Base-by-base conservation (phyloP, 2,113 vertebrate genomes). In the Heterotis niloticus region DNA sequence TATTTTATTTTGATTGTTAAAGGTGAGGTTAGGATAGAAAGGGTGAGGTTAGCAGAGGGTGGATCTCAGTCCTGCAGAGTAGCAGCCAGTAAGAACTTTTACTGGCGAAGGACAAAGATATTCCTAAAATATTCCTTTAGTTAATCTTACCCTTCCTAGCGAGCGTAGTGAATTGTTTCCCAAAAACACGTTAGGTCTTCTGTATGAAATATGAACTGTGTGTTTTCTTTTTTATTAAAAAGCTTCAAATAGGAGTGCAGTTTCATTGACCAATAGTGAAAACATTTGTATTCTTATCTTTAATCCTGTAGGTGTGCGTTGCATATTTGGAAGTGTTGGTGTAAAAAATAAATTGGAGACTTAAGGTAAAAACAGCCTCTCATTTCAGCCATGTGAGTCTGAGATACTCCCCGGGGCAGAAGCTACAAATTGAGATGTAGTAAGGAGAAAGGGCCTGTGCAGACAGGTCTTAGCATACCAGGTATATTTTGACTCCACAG, bases 391-490 rank as follows among this genome's bases (percentile, higher is more conserved):
- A 3, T n/a, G 57, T 28, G 5, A 60, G 66, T 16, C 23, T n/a
- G 67, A 68, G 77, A 56, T 71, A 60, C 56, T 23, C 66, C 77
- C 77, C 24, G 56, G 5, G 67, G 56, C 54, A 34, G 52, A 28
- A 57, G 65, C 24, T n/a, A 23, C 34, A 9, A 57, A 16, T 12
- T 23, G 24, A 76, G 5, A 14, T 26, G 29, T 60, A 71, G 66
- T 62, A 34, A 28, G 56, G 67, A 62, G n/a, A 44, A 20, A 11
- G 56, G 66, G 26, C 77, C 66, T 78, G 77, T 78, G 26, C 11
- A 78, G 77, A 62, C 77, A 70, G 20, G 67, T 29, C 23, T 51
- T 18, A 57, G 66, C 77, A 78, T 78, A 60, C 77, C 67, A 57
- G 29, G n/a, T 67, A 78, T 78, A 44, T 26, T 12, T 52, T 56